Evolutionary conservation across 2,888 invertebrate genomes (phyloP).

Genomic region (Ditylenchus weischeri): DNA sequence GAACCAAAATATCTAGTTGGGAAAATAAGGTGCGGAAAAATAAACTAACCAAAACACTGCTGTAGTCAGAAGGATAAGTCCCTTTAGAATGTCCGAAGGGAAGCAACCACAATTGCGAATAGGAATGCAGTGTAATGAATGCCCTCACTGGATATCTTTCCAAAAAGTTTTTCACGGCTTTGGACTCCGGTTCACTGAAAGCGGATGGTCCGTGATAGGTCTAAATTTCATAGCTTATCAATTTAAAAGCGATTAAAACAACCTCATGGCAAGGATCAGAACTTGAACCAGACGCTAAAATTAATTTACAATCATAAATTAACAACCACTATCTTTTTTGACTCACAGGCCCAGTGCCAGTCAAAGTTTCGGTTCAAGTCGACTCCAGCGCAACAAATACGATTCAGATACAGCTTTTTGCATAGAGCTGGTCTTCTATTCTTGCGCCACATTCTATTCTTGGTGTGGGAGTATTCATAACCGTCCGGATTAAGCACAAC

Average conservation of each 20-base stretch:
- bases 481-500: conserved; percentile 25
- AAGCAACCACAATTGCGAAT: conserved; percentile 57
- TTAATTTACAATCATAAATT: conserved; percentile 18
- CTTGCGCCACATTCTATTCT: conserved; percentile 59
- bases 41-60: conserved; percentile 42
- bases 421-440: conserved; percentile 55
- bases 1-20: too few relatives aligned
- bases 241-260: neutral
- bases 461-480: conserved; percentile 28
- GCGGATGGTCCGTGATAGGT: conserved; percentile 54
- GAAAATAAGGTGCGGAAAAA: too few relatives aligned
- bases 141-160: conserved; percentile 51
- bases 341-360: conserved; percentile 55
- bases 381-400: conserved; percentile 55
- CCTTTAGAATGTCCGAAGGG: conserved; percentile 54
- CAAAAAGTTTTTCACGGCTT: conserved; percentile 55
- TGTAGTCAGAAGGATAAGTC: conserved; percentile 53
- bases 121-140: conserved; percentile 55
- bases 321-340: neutral
- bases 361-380: conserved; percentile 58
- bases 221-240: neutral
- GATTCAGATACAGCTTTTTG: conserved; percentile 45
- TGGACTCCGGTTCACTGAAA: conserved; percentile 57
- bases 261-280: conserved; percentile 51
- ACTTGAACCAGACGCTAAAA: conserved; percentile 37